A percentile compares a stretch with the other conserved stretches of the same genome.
phyloP scores from a whole-genome alignment of 2,797 vertebrate genomes.

The Rousettus madagascariensis region DNA sequence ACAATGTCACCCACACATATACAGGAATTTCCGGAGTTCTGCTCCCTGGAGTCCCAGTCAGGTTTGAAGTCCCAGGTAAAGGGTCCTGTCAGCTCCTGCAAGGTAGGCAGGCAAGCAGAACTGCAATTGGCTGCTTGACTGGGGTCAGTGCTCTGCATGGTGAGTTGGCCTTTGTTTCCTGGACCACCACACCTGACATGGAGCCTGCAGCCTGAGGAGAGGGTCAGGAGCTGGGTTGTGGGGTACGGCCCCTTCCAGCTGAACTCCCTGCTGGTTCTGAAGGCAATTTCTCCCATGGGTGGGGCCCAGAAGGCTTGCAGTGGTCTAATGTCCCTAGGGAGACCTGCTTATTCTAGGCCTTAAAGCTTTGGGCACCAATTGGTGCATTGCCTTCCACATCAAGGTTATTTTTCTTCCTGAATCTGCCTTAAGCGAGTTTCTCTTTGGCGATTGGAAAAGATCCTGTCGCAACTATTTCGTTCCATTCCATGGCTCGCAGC shows the following conservation, averaged over 20 bases:
- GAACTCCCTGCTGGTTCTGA: not conserved
- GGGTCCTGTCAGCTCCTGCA: not conserved
- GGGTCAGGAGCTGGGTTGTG: not conserved
- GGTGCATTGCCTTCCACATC: not conserved
- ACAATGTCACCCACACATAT: too few species aligned
- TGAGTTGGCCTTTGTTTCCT: not conserved
- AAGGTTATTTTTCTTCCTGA: not conserved
- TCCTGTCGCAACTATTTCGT: not conserved
- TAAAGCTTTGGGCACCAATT: not conserved
- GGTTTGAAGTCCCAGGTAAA: not conserved
- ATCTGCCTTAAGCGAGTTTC: not conserved
- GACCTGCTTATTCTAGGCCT: not conserved
- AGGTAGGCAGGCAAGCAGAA: too few species aligned
- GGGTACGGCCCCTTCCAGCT: not conserved
- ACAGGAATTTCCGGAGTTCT: not conserved
- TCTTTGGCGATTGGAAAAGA: not conserved
- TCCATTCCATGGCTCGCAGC: not conserved
- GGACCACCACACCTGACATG: fast-evolving
- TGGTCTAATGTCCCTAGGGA: not conserved
- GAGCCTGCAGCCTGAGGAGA: not conserved
- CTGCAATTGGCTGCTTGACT: not conserved
- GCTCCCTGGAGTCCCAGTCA: not conserved
- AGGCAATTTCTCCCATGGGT: not conserved
- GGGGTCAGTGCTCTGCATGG: not conserved
- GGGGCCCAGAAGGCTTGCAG: not conserved